Evolutionary conservation across 2,797 vertebrate genomes (phyloP).

Genomic region (Gadopsis bispinosus): DNA sequence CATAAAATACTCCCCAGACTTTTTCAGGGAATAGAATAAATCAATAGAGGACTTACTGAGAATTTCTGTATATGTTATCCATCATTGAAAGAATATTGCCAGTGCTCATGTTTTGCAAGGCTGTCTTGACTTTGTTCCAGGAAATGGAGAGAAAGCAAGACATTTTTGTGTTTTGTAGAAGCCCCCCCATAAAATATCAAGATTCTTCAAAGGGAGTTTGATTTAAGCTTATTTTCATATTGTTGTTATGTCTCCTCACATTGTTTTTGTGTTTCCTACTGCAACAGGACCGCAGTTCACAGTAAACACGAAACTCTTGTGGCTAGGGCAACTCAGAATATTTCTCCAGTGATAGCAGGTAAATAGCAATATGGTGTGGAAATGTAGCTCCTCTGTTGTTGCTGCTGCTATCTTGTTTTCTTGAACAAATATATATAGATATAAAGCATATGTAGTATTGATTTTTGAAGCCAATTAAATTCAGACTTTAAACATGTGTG

Average conservation of each 20-base stretch:
- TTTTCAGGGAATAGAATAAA: conserved; percentile 33
- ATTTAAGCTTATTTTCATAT: not conserved
- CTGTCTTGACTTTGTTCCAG: conserved; percentile 1
- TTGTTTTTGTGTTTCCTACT: not conserved
- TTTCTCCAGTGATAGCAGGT: not conserved
- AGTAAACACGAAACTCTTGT: not conserved
- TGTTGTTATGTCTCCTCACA: not conserved
- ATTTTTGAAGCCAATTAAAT: not conserved
- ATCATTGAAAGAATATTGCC: conserved; percentile 34
- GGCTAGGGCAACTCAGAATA: not conserved
- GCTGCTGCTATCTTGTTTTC: not conserved
- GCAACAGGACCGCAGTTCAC: not conserved
- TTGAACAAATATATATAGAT: not conserved
- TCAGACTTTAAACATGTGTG: no score
- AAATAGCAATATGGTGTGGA: not conserved
- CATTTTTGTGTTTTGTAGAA: not conserved
- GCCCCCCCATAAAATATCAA: not conserved
- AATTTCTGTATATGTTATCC: conserved; percentile 28
- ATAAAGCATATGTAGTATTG: no score
- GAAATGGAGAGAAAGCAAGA: not conserved
- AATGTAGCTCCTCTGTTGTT: not conserved
- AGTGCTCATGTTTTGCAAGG: conserved; percentile 7
- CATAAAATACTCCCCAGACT: conserved; percentile 17
- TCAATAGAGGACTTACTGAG: conserved; percentile 21
- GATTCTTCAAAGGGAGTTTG: not conserved